These are phyloP conservation scores for Euglossa dilemma DNA, from an alignment of 1,140 invertebrate genomes.

Conservation along the genomic window DNA sequence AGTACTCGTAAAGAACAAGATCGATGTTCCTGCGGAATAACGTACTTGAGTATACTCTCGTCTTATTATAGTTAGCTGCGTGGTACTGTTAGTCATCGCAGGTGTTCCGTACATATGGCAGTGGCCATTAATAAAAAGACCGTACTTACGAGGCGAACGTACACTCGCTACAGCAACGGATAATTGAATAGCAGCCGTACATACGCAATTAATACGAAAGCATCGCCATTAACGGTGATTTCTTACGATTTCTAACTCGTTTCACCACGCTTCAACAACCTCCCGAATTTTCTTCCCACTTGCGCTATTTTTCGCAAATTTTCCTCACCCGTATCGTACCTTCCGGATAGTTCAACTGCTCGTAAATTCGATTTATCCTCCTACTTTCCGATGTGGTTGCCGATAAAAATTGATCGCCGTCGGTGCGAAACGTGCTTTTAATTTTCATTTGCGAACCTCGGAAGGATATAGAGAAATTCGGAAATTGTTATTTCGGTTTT, in stretches of 20 bases:
- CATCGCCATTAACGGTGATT: neutral
- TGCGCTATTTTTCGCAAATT: too few relatives aligned
- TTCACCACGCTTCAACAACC: neutral
- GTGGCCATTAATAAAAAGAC: conserved; percentile 60
- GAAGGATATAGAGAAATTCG: neutral
- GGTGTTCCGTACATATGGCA: conserved; percentile 57
- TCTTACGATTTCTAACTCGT: neutral
- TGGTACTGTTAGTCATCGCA: conserved; percentile 65
- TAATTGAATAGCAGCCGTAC: conserved; percentile 44
- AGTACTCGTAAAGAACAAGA: neutral
- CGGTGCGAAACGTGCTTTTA: too few relatives aligned
- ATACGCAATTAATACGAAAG: conserved; percentile 11
- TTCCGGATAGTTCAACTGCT: too few relatives aligned
- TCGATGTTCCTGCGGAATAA: conserved; percentile 8
- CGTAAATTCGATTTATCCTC: too few relatives aligned
- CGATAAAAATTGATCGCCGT: too few relatives aligned
- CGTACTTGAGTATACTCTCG: conserved; percentile 10
- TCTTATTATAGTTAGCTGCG: conserved; percentile 21
- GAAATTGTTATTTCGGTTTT: too few relatives aligned
- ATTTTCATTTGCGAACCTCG: too few relatives aligned
- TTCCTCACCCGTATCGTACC: too few relatives aligned
- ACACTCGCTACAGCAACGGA: conserved; percentile 22
- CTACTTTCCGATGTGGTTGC: too few relatives aligned
- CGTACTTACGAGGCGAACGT: conserved; percentile 30
- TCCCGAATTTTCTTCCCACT: neutral